Evolutionary conservation across 1,140 invertebrate genomes (phyloP).

Genomic region (Heliconius congener): DNA sequence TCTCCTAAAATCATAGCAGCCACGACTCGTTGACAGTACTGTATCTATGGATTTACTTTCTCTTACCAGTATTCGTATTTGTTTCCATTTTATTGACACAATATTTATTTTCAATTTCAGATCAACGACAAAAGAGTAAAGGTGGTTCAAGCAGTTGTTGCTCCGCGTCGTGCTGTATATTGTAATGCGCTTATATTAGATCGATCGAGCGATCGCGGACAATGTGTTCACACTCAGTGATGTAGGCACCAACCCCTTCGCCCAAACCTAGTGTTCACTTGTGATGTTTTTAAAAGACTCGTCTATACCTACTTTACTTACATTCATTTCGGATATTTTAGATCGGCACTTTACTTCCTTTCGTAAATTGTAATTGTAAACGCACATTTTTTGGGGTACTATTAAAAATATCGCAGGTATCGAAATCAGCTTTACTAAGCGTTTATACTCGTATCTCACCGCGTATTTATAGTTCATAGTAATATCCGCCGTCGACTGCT

Average conservation of each 20-base stretch:
- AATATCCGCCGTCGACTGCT: slow-evolving; percentile 48
- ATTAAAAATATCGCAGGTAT: slow-evolving; percentile 64
- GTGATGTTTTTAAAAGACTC: slow-evolving; percentile 66
- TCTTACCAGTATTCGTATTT: neutral
- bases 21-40: too few relatives aligned
- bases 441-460: slow-evolving; percentile 59
- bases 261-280: slow-evolving; percentile 38
- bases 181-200: slow-evolving; percentile 84
- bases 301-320: slow-evolving; percentile 28
- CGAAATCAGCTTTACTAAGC: slow-evolving; percentile 45
- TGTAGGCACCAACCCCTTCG: slow-evolving; percentile 58
- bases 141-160: slow-evolving; percentile 95
- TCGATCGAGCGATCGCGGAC: slow-evolving; percentile 46
- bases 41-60: too few relatives aligned
- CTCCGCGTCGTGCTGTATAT: slow-evolving; percentile 94
- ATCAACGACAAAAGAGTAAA: slow-evolving; percentile 97
- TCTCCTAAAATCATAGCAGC: too few relatives aligned
- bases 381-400: slow-evolving; percentile 51
- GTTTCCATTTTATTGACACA: slow-evolving; percentile 10
- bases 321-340: neutral
- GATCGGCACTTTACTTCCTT: slow-evolving; percentile 43
- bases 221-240: slow-evolving; percentile 74
- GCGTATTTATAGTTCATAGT: slow-evolving; percentile 63
- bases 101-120: slow-evolving; percentile 83
- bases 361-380: slow-evolving; percentile 38